Evolutionary conservation across 2,113 vertebrate species (phyloP).

Genomic region (Callipepla californica): DNA sequence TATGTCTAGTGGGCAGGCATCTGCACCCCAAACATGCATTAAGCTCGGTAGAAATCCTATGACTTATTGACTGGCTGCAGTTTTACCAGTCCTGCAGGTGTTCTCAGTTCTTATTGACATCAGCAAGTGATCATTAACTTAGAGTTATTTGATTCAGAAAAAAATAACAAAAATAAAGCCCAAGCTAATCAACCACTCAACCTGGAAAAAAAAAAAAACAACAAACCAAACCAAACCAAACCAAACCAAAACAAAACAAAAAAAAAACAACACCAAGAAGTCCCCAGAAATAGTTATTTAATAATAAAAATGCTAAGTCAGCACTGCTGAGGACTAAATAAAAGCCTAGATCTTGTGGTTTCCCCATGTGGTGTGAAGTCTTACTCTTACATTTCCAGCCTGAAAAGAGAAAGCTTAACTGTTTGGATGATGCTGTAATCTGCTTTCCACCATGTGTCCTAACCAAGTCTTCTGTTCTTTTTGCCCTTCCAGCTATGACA

Average conservation of each 20-base stretch:
- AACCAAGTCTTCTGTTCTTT: not conserved
- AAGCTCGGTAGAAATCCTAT: not conserved
- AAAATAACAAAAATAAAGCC: not conserved
- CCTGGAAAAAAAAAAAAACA: not conserved
- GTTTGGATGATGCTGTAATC: not conserved
- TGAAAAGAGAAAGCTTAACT: not conserved
- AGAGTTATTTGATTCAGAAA: not conserved
- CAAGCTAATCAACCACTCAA: not conserved
- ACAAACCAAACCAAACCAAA: no score
- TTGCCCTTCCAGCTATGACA: constrained; percentile 70
- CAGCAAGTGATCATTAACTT: not conserved
- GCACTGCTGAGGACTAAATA: not conserved
- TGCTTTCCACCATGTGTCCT: not conserved
- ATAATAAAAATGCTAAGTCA: not conserved
- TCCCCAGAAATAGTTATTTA: not conserved
- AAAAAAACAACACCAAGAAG: not conserved
- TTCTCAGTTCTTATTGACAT: not conserved
- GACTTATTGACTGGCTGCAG: not conserved
- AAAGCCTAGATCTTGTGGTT: not conserved
- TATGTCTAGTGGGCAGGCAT: not conserved
- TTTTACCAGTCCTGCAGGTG: not conserved
- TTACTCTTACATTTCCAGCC: not conserved
- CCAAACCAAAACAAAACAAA: not conserved
- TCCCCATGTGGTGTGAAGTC: not conserved
- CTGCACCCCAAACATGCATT: not conserved